Conservation (phyloP, 2,113 vertebrate genomes). For the Erinaceus europaeus region DNA sequence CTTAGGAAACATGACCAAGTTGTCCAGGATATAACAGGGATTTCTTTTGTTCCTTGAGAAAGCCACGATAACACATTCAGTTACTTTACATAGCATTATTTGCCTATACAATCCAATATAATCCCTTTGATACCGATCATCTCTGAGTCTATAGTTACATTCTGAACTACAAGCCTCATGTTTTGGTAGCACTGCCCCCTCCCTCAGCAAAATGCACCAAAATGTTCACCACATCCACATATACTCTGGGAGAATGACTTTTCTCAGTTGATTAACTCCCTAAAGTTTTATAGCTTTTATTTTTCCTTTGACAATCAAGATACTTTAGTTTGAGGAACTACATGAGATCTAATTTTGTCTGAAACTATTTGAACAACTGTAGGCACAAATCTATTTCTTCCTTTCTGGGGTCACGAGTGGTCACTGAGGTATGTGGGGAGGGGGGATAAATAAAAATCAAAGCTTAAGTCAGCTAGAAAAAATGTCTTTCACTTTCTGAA, state of each 20-base stretch:
- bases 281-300: background rate
- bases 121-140: background rate
- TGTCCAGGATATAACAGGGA: background rate
- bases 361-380: no score
- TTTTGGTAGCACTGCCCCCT: background rate
- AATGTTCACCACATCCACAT: background rate
- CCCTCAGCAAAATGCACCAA: background rate
- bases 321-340: conserved; percentile 1
- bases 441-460: background rate
- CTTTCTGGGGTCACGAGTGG: background rate
- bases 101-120: background rate
- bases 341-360: no score
- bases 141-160: background rate
- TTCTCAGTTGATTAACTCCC: background rate
- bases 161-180: background rate
- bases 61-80: background rate
- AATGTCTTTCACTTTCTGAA: background rate
- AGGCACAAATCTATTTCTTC: background rate
- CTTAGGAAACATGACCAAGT: background rate
- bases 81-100: background rate
- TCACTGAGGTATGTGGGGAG: background rate
- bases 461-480: background rate
- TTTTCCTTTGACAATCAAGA: background rate
- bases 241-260: background rate
- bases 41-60: background rate